phyloP scores from a whole-genome alignment of 1,140 invertebrate species.

The Drosophila ercepeae region DNA sequence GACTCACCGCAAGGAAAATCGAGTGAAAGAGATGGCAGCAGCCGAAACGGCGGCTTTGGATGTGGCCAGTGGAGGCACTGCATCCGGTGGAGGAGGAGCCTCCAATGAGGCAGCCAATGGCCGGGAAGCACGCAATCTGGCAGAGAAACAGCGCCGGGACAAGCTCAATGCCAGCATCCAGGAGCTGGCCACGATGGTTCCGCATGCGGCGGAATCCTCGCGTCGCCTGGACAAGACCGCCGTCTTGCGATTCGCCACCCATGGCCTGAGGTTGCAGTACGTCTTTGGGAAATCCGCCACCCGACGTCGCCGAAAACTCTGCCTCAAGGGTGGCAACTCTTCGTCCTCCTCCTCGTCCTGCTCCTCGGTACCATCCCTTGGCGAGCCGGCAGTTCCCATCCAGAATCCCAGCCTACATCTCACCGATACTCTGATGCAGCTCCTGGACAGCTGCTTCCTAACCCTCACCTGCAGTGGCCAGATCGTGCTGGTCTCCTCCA shows the following conservation, averaged over 20 bases:
- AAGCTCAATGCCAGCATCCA: slow-evolving; percentile 94
- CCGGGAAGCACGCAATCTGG: slow-evolving; percentile 90
- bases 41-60: slow-evolving; percentile 36
- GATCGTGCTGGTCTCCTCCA: slow-evolving; percentile 93
- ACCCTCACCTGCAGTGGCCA: slow-evolving; percentile 92
- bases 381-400: slow-evolving; percentile 7
- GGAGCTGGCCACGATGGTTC: slow-evolving; percentile 92
- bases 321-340: slow-evolving; percentile 50
- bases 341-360: not conserved
- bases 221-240: slow-evolving; percentile 95
- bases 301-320: slow-evolving; percentile 32
- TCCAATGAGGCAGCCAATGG: slow-evolving; percentile 85
- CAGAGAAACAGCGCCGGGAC: slow-evolving; percentile 95
- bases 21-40: slow-evolving; percentile 43
- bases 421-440: slow-evolving; percentile 83
- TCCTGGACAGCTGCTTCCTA: slow-evolving; percentile 89
- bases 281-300: slow-evolving; percentile 76
- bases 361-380: not conserved
- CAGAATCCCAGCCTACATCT: slow-evolving; percentile 54
- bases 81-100: slow-evolving; percentile 6
- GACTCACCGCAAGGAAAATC: not conserved
- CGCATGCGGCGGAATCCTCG: slow-evolving; percentile 90
- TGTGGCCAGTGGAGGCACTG: slow-evolving; percentile 12
- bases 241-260: slow-evolving; percentile 92
- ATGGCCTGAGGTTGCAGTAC: slow-evolving; percentile 86